Evolutionary conservation across 2,797 vertebrate species (phyloP).

Genomic region (Notolepis coatsorum): DNA sequence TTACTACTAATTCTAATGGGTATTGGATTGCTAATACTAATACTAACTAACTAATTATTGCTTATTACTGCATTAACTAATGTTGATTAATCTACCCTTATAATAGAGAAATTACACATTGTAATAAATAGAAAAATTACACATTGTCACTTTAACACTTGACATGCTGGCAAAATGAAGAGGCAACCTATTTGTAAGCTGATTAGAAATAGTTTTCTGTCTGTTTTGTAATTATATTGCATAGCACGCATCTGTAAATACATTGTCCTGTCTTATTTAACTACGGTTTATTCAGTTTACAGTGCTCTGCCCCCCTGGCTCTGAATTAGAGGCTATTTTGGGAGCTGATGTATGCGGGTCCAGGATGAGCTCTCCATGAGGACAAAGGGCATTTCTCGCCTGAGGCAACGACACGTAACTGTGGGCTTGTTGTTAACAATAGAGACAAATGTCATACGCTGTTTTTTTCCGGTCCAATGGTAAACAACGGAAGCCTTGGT

Average conservation of each 20-base stretch:
- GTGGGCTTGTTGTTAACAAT: conserved; percentile 57
- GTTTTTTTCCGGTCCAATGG: conserved; percentile 39
- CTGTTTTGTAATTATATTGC: background rate
- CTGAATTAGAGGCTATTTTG: conserved; percentile 36
- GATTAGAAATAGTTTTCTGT: background rate
- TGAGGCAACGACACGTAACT: conserved; percentile 52
- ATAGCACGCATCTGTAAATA: background rate
- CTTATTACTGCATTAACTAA: too few species aligned
- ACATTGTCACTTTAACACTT: background rate
- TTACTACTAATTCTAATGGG: too few species aligned
- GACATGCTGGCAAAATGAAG: background rate
- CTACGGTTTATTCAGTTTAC: conserved; percentile 27
- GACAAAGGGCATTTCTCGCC: conserved; percentile 65
- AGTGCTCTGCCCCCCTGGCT: conserved; percentile 17
- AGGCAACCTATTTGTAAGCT: background rate
- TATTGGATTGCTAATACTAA: too few species aligned
- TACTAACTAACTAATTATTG: too few species aligned
- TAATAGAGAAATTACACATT: too few species aligned
- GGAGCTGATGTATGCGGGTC: conserved; percentile 5
- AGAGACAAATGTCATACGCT: conserved; percentile 60
- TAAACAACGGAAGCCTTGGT: conserved; percentile 34
- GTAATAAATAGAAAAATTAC: too few species aligned
- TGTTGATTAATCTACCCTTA: too few species aligned
- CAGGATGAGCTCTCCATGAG: conserved; percentile 27
- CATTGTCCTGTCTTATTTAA: conserved; percentile 1